Percentiles rank a stretch among this genome's conserved stretches.
Evolutionary conservation across 2,888 invertebrate species (phyloP).

Genomic region (Scotopteryx bipunctaria): DNA sequence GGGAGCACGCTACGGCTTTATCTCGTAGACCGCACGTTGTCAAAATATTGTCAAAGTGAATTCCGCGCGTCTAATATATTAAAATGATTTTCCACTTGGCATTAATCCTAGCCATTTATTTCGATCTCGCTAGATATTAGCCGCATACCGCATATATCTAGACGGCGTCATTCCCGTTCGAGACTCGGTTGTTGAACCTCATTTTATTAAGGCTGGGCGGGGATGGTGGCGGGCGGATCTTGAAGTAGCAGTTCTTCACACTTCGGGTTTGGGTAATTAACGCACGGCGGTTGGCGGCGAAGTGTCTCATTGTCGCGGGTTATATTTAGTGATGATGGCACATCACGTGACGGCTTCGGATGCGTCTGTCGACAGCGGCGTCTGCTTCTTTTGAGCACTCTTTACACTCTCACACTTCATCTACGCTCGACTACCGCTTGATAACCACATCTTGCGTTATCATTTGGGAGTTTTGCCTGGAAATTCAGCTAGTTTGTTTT

Average conservation of each 20-base stretch:
- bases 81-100: constrained; percentile 81
- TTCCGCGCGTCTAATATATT: constrained; percentile 81
- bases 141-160: constrained; percentile 78
- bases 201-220: constrained; percentile 65
- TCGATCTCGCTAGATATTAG: constrained; percentile 79
- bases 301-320: constrained; percentile 63
- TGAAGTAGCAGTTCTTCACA: constrained; percentile 52
- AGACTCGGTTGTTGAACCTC: constrained; percentile 76
- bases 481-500: no score
- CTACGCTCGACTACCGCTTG: no score
- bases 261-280: constrained; percentile 58
- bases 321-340: constrained; percentile 69
- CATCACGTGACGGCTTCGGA: constrained; percentile 58
- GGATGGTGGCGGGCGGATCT: constrained; percentile 39
- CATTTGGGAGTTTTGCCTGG: no score
- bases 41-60: constrained; percentile 83
- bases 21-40: constrained; percentile 74
- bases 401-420: no score
- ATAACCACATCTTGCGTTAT: no score
- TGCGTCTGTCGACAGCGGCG: constrained; percentile 62
- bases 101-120: constrained; percentile 83
- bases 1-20: constrained; percentile 57
- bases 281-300: constrained; percentile 58
- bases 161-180: constrained; percentile 66
- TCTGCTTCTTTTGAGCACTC: constrained; percentile 28